Base-by-base conservation (phyloP, 2,888 invertebrate species). In the Platycheirus albimanus region DNA sequence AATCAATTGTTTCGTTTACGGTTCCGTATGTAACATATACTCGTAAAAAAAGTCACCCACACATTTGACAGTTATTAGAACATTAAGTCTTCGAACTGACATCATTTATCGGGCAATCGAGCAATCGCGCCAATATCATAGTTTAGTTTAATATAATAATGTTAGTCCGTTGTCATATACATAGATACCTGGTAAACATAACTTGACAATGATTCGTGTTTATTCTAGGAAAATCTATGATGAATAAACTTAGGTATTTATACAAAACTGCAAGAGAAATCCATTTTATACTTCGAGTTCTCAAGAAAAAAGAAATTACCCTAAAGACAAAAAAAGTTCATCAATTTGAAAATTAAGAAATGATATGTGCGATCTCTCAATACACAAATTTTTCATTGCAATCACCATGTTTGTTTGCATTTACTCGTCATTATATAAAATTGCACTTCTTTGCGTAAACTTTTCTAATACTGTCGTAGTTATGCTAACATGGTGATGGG, bases 401-500 rank as follows among this genome's bases (percentile, higher is more conserved):
- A 51, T 56, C 64, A 75, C 70, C 30, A 56, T 47, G 38, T 79
- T 64, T 64, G 47, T 70, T 61, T 54, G 58, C 58, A 67, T 78
- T 49, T 49, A 13, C 13, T 64, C 33, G 19, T 49, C 45, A 30
- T 51, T 67, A 61, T 45, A 38, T 72, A 38, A 33, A 19, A 71
- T 33, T 63, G 79, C 79, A 79, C 79, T 36, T 47, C 24, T 72
- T 52, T 52, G 74, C 41, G 78, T 74, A 24, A 63, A 61, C 6
- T 67, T 56, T 54, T 51, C 13, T 33, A 33, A 41, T 58, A 45
- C 45, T 41, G 47, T 51, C 15, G 52, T 71, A 81, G 64, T 15
- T 24, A 33, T 61, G 33, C 45, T 67, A 54, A 74, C 64, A 43
- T 69, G 83, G 83, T 78, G 78, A 72, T 78, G 78, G 78, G 45